phyloP scores from a whole-genome alignment of 2,888 invertebrate genomes.

The Ischnura elegans region DNA sequence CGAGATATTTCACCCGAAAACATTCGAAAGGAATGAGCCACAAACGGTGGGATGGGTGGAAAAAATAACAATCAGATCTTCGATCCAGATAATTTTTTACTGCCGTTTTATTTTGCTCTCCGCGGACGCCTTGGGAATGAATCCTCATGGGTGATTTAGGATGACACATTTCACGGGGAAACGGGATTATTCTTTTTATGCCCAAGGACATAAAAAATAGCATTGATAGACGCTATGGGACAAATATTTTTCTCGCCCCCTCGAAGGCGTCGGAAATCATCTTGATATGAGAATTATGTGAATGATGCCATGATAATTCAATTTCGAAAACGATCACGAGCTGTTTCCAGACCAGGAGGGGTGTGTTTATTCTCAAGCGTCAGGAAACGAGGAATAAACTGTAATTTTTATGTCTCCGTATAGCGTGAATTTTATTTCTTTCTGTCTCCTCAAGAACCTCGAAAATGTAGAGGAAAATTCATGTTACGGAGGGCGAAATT shows the following conservation, averaged over 20 bases:
- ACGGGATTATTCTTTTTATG: background rate
- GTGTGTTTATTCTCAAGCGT: background rate
- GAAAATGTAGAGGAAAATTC: no score
- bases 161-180: background rate
- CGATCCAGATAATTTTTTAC: conserved; percentile 32
- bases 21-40: background rate
- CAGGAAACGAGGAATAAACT: background rate
- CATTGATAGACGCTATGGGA: background rate
- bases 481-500: no score
- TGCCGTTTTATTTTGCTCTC: background rate
- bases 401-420: background rate
- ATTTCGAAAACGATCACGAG: background rate
- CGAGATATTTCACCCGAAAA: background rate
- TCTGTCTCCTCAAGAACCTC: no score
- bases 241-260: background rate
- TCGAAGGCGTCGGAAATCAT: background rate
- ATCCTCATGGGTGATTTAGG: background rate
- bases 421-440: no score
- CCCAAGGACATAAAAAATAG: background rate
- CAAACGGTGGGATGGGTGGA: background rate
- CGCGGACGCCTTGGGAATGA: background rate
- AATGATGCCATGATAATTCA: background rate
- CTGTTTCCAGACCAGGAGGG: background rate
- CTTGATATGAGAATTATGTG: background rate
- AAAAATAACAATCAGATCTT: background rate